Base-by-base conservation (phyloP, 2,888 invertebrate species). In the Andrena dorsata region DNA sequence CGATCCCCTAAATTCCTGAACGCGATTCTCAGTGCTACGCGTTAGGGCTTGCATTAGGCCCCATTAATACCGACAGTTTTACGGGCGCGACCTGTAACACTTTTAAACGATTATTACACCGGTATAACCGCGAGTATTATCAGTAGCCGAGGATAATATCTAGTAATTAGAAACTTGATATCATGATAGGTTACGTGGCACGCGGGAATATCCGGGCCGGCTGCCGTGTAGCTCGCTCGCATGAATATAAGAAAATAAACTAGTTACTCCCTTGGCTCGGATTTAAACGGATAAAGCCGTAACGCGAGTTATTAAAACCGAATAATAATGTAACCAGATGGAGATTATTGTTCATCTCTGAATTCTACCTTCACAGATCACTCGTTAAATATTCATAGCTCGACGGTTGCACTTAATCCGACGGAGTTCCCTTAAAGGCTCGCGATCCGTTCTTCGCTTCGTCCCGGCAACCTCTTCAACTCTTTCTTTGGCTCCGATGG, bases 161-260 rank as follows among this genome's bases (percentile, higher is more conserved):
- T 69, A 73, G 79, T 79, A 81, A 81, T 81, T 81, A 81, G 79
- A 79, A 81, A 81, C 80, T 81, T 65, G 79, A 79, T 63, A 81
- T 81, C 73, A 32, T 16, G 81, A 79, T 79, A 70, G 74, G 74
- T 81, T 79, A 79, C 69, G 70, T 60, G 51, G 70, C 65, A 47
- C 74, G 23, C 26, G 74, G 73, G 65, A 66, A 41, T 70, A 61
- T 65, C 73, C 51, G n/a, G 30, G 16, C 32, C 32, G 13, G 61
- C 47, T n/a, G n/a, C 64, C n/a, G 13, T 51, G 16, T 49, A 47
- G 7, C 32, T 0, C 10, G 5, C 35, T 65, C 20, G 30, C 61
- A 56, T n/a, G 65, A 79, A 70, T 68, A 68, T 74, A 78, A 79
- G 73, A 47, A 80, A 81, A 66, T 8, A 35, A 26, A 26, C 35